Evolutionary conservation across 2,888 invertebrate species (phyloP), one percentile per base, ranked within the genome.

Genomic region (Ophion obscuratus): DNA sequence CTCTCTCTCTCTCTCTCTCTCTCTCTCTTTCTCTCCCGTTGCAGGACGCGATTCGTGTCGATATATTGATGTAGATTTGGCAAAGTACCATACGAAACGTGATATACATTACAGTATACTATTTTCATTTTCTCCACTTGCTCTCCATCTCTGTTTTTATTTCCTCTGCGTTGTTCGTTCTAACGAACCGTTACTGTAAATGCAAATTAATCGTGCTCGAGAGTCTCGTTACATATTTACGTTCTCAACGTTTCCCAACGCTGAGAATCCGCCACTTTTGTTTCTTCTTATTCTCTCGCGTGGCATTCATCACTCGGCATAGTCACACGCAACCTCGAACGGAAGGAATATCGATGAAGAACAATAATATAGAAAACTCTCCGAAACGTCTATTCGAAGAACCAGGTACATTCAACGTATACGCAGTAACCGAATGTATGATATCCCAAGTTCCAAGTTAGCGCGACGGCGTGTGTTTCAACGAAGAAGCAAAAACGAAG

Each of bases 81-180:
- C 95, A 95, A 95, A 95, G 95, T 95, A 95, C 95, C 95, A 95
- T 95, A 95, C 95, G 94, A 94, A 95, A 95, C 95, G 95, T 95
- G 95, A 95, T 95, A 91, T 93, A 94, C 93, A 95, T 95, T 95
- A 95, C 95, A 95, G 93, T 94, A 94, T 94, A 94, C 94, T 80
- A 77, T 86, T 84, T 86, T 79, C 83, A 61, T 62, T 11, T 87
- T 77, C 90, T 92, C 85, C 83, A 2, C 67, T 71, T 64, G 47
- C 71, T 62, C 27, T 66, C 24, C 68, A 67, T 14, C 40, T 79
- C 70, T 70, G 36, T 40, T 81, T 70, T 40, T 86, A 79, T 91
- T 61, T 62, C 76, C 74, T 70, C 47, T 31, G 77, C 79, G 70
- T 53, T 40, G 93, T 82, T 84, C 57, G 62, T 62, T 81, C 81